These are phyloP conservation scores for Acanthopleura granulata DNA, from an alignment of 2,888 invertebrate species.

Conservation along the genomic window DNA sequence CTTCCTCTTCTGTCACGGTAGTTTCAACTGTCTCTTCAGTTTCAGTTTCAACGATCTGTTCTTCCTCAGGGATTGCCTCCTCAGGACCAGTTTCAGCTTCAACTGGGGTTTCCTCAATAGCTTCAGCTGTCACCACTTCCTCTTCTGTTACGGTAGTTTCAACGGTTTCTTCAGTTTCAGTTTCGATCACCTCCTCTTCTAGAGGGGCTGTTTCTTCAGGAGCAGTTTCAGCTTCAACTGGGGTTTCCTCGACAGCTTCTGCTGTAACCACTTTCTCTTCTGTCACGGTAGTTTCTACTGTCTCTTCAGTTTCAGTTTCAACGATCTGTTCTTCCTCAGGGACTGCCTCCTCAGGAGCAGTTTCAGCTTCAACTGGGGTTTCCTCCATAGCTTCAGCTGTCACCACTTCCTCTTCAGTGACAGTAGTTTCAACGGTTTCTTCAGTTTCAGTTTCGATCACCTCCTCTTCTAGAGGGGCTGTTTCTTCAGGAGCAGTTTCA, in stretches of 20 bases:
- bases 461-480: neutral
- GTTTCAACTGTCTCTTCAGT: neutral
- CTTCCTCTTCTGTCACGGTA: conserved; percentile 1
- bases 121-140: conserved; percentile 10
- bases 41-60: neutral
- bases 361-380: conserved; percentile 7
- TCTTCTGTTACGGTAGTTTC: neutral
- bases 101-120: neutral
- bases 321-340: neutral
- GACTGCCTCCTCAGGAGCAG: conserved; percentile 5
- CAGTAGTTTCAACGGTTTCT: neutral
- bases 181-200: neutral
- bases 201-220: neutral
- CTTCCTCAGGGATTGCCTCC: neutral
- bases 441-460: conserved; percentile 7
- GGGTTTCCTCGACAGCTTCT: neutral
- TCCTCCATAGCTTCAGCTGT: neutral
- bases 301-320: conserved; percentile 7
- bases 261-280: conserved; percentile 11
- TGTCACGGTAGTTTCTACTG: neutral
- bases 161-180: conserved; percentile 3
- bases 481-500: conserved; percentile 10
- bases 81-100: conserved; percentile 9
- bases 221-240: conserved; percentile 8
- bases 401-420: conserved; percentile 9